Evolutionary conservation across 2,888 invertebrate genomes (phyloP).

Genomic region (Drosophila vallismaia): DNA sequence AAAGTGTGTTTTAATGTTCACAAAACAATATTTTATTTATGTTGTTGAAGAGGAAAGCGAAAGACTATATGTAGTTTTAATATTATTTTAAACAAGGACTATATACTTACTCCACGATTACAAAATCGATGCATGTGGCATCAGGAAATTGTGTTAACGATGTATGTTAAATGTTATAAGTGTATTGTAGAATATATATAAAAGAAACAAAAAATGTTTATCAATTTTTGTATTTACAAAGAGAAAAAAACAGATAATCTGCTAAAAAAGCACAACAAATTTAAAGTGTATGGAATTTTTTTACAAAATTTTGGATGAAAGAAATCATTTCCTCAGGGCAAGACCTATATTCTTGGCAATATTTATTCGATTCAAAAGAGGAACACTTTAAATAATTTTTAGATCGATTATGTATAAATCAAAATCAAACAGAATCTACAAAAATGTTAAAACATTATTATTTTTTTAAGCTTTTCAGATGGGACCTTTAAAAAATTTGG

Average conservation of each 20-base stretch:
- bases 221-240: slow-evolving; percentile 58
- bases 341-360: background rate
- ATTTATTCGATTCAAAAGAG: background rate
- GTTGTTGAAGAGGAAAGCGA: slow-evolving; percentile 57
- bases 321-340: too few species aligned
- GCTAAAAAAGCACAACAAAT: slow-evolving; percentile 17
- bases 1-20: slow-evolving; percentile 50
- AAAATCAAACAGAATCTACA: background rate
- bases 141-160: slow-evolving; percentile 17
- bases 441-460: background rate
- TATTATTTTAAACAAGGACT: slow-evolving; percentile 43
- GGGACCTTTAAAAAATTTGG: too few species aligned
- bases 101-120: slow-evolving; percentile 25
- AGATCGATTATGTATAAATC: too few species aligned
- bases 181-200: slow-evolving; percentile 35
- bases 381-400: too few species aligned
- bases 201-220: slow-evolving; percentile 37
- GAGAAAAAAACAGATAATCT: slow-evolving; percentile 35
- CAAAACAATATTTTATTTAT: slow-evolving; percentile 35
- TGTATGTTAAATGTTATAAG: slow-evolving; percentile 39
- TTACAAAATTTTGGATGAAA: too few species aligned
- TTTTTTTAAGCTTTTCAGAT: too few species aligned
- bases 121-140: slow-evolving; percentile 7
- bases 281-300: background rate
- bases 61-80: slow-evolving; percentile 60